Base-by-base conservation (phyloP, 2,888 invertebrate species). In the Hypomecis punctinalis region DNA sequence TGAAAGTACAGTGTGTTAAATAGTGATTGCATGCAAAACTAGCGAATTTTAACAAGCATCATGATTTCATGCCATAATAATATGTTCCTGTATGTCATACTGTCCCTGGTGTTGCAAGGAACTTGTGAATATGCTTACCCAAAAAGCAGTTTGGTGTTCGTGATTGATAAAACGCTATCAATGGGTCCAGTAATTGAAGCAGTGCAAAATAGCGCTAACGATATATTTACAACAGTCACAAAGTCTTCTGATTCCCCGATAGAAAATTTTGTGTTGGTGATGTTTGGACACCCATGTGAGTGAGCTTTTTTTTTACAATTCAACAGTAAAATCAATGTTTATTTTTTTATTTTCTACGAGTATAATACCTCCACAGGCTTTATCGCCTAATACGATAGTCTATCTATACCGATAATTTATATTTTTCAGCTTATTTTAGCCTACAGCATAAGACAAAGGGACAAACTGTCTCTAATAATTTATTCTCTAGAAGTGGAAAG, bases 281-380 rank as follows among this genome's bases (percentile, higher is more conserved):
- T 13, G 8, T 51, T 51, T 37, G 49, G 37, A 51, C 37, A 51
- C 13, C 49, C 49, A 51, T 11, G 49, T 51, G 37, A 51, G 49
- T 51, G 6, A 35, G n/a, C n/a, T n/a, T 23, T 23, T 23, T 23
- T 1, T 23, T 23, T 23, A n/a, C n/a, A n/a, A n/a, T n/a, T n/a
- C n/a, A n/a, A n/a, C n/a, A n/a, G n/a, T n/a, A n/a, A n/a, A n/a
- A n/a, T n/a, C n/a, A n/a, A n/a, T n/a, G n/a, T n/a, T n/a, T n/a
- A n/a, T n/a, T n/a, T n/a, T n/a, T n/a, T n/a, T n/a, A n/a, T n/a
- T n/a, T n/a, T n/a, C n/a, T n/a, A n/a, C n/a, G n/a, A 23, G 23
- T 23, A 23, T 23, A n/a, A n/a, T n/a, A n/a, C n/a, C 23, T 23
- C 3, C 3, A 23, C 23, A 23, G 23, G 23, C 3, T 23, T 3